Evolutionary conservation across 1,140 invertebrate genomes (phyloP), one percentile per base, ranked within the genome.

Genomic region (Chionoecetes opilio): DNA sequence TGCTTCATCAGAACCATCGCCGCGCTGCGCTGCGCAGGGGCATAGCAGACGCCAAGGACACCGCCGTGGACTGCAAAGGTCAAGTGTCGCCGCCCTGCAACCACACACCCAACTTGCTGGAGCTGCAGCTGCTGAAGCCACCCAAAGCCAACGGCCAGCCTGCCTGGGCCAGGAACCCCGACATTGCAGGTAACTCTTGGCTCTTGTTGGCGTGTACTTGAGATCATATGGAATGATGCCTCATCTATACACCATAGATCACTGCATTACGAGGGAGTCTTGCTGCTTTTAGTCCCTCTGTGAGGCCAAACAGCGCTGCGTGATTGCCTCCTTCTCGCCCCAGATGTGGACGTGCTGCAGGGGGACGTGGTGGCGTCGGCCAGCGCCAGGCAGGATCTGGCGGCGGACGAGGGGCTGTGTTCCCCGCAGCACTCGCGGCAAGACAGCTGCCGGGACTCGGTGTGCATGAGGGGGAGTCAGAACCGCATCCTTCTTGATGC

Each of bases 271-370:
- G 21, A 0, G 46, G 46, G 21, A 17, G 11, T 53, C 46, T 14
- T 53, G 46, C 21, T 9, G 2, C 21, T 53, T 53, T 53, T 53
- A 2, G 5, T 41, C 38, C 38, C 3, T 41, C 46, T 53, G 2
- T 53, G 11, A 53, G 11, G 11, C 11, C 46, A 9, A 53, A n/a
- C n/a, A 11, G 46, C 21, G 46, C 11, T 53, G 46, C 11, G 46
- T 53, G 46, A 53, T 53, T 6, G 38, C 17, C 35, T 14, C 1
- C 53, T 31, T 53, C n/a, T 31, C 26, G 38, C n/a, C 31, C 26
- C 89, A 91, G 89, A 91, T 8, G 89, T 91, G 46, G 89, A 91
- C 53, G 89, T 91, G 53, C 89, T 91, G 89, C 89, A 91, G 53
- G 89, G 63, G 53, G 89, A 91, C 29, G 89, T 75, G 14, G 31